Percentiles rank a stretch among this genome's conserved stretches.
phyloP scores from a whole-genome alignment of 2,797 vertebrate genomes.

The Aphelocoma californica region DNA sequence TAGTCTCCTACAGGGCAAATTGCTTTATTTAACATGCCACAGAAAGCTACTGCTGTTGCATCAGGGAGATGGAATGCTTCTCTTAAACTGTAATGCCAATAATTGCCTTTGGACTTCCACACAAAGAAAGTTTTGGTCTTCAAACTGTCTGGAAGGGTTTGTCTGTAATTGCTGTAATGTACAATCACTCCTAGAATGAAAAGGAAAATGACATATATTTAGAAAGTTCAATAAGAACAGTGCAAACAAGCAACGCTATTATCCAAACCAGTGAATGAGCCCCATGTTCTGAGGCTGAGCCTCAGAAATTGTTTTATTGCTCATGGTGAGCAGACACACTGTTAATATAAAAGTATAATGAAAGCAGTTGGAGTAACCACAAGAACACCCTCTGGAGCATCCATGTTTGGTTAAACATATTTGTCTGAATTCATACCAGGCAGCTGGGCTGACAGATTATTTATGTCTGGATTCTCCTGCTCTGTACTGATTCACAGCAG shows the following conservation, averaged over 20 bases:
- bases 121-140: constrained; percentile 74
- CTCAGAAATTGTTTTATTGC: constrained; percentile 58
- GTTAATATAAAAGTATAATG: constrained; percentile 51
- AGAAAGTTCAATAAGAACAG: constrained; percentile 68
- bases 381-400: constrained; percentile 45
- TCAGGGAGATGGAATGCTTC: constrained; percentile 78
- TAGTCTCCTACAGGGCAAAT: constrained; percentile 72
- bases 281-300: constrained; percentile 42
- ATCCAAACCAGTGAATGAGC: constrained; percentile 34
- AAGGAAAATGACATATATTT: constrained; percentile 71
- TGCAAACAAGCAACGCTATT: constrained; percentile 60
- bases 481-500: neutral
- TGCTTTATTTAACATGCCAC: constrained; percentile 70
- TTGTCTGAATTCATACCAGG: constrained; percentile 52
- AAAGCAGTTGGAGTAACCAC: constrained; percentile 53
- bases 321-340: constrained; percentile 59
- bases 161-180: constrained; percentile 71
- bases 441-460: constrained; percentile 38
- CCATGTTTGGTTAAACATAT: constrained; percentile 32
- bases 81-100: constrained; percentile 74
- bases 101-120: constrained; percentile 72
- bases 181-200: constrained; percentile 63
- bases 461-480: neutral
- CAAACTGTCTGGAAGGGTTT: constrained; percentile 71
- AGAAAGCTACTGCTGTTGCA: constrained; percentile 79